Base-by-base conservation (phyloP, 2,888 invertebrate genomes). In the Sphaerophoria rueppellii region DNA sequence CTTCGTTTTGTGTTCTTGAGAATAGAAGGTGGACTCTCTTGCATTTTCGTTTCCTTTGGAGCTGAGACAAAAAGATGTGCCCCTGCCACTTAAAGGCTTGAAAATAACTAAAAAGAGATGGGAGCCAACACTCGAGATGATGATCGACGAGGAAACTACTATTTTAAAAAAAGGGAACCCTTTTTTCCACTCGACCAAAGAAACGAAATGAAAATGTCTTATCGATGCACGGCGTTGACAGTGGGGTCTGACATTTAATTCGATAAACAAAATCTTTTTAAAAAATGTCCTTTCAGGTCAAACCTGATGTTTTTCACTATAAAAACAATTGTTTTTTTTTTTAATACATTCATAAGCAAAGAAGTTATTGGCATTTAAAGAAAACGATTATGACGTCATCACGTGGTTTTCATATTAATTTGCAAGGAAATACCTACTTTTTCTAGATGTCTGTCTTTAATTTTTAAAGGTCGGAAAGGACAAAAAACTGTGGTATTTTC, bases 61-160 rank as follows among this genome's bases (percentile, higher is more conserved):
- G 65, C 67, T 57, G 71, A 63, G 58, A 12, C 24, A 24, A 50
- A 74, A 43, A 40, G 71, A 79, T 79, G 83, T 79, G 75, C 79
- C 79, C 79, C 83, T 79, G 75, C 79, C 79, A 83, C 83, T 83
- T 83, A 83, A 57, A 75, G 65, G 54, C 72, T 57, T 46, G 69
- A 63, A 74, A 58, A 72, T 2, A 24, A 63, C 43, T 52, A 70
- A 46, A 70, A 74, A 79, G 67, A 80, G 80, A 83, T 80, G 80
- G 80, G 75, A 83, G 83, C 83, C 83, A 83, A 72, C 83, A 80
- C 79, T 83, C 80, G 35, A 83, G 83, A 83, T 79, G 83, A 80
- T 83, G 83, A 83, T 83, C 83, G 61, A 76, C 67, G 79, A 69
- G 32, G 61, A 72, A 79, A 75, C 74, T 82, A 60, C 71, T 79